Conservation (phyloP, 2,113 vertebrate species). For the Larimichthys polyactis region DNA sequence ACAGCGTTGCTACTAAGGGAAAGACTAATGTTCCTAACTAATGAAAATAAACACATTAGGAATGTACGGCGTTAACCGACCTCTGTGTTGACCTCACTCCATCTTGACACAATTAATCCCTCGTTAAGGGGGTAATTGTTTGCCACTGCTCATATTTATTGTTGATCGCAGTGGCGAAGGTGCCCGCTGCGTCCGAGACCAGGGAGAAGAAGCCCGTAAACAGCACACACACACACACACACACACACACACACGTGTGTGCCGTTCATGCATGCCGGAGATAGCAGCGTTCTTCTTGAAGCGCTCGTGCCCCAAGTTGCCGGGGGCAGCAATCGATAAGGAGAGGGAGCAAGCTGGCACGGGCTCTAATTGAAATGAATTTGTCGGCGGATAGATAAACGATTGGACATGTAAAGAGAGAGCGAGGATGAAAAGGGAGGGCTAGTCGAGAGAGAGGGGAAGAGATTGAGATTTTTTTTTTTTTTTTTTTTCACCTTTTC, state of each 20-base stretch:
- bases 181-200: conserved; percentile 70
- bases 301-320: conserved; percentile 57
- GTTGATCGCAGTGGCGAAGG: conserved; percentile 82
- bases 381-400: conserved; percentile 77
- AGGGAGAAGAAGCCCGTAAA: conserved; percentile 41
- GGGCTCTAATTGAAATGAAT: conserved; percentile 85
- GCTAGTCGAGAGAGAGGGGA: background rate
- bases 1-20: conserved; percentile 88
- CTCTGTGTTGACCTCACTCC: conserved; percentile 81
- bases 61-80: conserved; percentile 78
- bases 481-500: conserved; percentile 58
- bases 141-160: conserved; percentile 86
- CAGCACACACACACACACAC: conserved; percentile 1
- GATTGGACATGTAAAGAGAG: conserved; percentile 76
- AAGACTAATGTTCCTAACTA: conserved; percentile 91
- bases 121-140: conserved; percentile 87
- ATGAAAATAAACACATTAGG: conserved; percentile 91
- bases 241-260: background rate
- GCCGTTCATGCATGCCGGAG: background rate
- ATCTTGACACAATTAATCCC: conserved; percentile 87
- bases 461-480: conserved; percentile 51
- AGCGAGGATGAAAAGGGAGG: conserved; percentile 45
- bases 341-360: conserved; percentile 68
- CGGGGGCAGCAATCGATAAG: conserved; percentile 78
- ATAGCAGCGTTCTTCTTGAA: conserved; percentile 48